These are phyloP conservation scores for Turritopsis dohrnii DNA, from an alignment of 30 jellyfish, hydroid and myxozoan genomes.

Conservation along the genomic window DNA sequence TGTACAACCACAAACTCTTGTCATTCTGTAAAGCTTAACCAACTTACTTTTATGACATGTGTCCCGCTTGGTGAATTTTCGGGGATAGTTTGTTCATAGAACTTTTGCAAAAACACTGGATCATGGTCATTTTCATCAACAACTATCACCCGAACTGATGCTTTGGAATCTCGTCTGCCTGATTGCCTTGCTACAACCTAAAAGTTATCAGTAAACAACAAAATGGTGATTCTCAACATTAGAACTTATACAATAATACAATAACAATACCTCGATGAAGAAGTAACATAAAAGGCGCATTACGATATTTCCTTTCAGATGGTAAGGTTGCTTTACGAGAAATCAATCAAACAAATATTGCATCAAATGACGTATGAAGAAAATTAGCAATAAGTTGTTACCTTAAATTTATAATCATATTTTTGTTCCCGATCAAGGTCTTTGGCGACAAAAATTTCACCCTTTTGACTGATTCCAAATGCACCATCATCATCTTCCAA, in stretches of 20 bases:
- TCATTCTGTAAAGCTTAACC: neutral
- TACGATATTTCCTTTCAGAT: too few species aligned
- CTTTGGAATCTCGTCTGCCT: conserved; percentile 36
- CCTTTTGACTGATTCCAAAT: conserved; percentile 34
- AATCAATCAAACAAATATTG: too few species aligned
- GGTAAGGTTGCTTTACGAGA: too few species aligned
- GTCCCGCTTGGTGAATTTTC: conserved; percentile 48
- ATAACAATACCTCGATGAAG: too few species aligned
- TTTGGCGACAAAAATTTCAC: conserved; percentile 27
- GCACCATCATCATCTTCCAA: conserved; percentile 27
- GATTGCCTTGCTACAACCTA: conserved; percentile 35
- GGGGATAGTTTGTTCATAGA: conserved; percentile 39
- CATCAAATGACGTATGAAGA: too few species aligned
- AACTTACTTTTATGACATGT: conserved; percentile 15
- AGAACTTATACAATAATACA: neutral
- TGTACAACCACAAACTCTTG: neutral
- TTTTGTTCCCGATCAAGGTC: conserved; percentile 35
- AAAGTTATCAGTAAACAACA: neutral
- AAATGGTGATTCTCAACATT: neutral
- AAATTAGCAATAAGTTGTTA: neutral
- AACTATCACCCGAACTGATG: conserved; percentile 44
- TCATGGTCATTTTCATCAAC: conserved; percentile 74
- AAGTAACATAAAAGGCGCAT: too few species aligned
- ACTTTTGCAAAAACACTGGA: conserved; percentile 45
- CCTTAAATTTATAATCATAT: conserved; percentile 23